Base-by-base conservation (phyloP, 2,888 invertebrate species). In the Antheraea assamensis region DNA sequence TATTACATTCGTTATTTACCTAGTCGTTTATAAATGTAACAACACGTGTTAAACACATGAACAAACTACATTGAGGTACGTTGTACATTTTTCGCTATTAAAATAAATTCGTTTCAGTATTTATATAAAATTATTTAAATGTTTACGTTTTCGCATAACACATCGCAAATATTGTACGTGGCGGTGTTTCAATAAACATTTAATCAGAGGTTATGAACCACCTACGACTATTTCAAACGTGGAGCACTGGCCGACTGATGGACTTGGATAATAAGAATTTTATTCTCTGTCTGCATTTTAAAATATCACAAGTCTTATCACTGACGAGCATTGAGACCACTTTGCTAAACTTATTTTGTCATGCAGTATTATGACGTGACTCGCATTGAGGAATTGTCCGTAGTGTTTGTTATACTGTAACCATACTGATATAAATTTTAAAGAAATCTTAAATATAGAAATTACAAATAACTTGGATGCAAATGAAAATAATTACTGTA, bases 201-300 rank as follows among this genome's bases (percentile, higher is more conserved):
- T 31, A 49, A 74, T 71, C 31, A 68, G 68, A 64, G 21, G 19
- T 68, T 52, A 55, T 58, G 42, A 71, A 49, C 66, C 68, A 74
- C 71, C 58, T 47, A 68, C 27, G 27, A 55, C 7, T 35, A 10
- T 71, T 55, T 10, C 24, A 1, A 55, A 68, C 42, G 66, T 66
- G 42, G 55, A 66, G 47, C 71, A 73, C 71, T 35, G 64, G 21
- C 52, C 71, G 68, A 27, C 24, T 74, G 42, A 74, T n/a, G 42
- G 21, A 70, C 30, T 58, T 27, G 58, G 27, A 64, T 68, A 74
- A 74, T 68, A 71, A 49, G 52, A 31, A 42, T 74, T 74, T 71
- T 71, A 74, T 74, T 66, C 49, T 71, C 49, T 71, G 71, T 73
- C 66, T 73, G 52, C 71, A 73, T 71, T 73, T 71, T 31, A 71